Evolutionary conservation across 2,113 vertebrate species (phyloP).

Genomic region (Pseudorectes ferrugineus): DNA sequence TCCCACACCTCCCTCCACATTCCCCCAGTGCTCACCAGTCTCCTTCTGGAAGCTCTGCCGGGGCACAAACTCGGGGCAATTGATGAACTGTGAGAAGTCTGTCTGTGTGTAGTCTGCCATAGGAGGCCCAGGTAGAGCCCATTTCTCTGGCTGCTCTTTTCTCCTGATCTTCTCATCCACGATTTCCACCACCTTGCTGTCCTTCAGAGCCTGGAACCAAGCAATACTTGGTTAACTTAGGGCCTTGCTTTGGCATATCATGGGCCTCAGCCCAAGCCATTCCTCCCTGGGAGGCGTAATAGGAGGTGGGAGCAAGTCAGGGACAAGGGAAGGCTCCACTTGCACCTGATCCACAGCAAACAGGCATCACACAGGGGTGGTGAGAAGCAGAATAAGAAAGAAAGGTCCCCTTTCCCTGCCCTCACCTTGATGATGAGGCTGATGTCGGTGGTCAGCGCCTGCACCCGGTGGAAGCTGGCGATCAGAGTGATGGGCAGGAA

Average conservation of each 20-base stretch:
- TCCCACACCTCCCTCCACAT: neutral
- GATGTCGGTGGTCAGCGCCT: slow-evolving; percentile 93
- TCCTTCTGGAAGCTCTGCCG: slow-evolving; percentile 83
- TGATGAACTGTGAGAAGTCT: slow-evolving; percentile 93
- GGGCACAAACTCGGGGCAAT: slow-evolving; percentile 95
- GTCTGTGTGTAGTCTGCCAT: slow-evolving; percentile 85
- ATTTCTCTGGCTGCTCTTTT: slow-evolving; percentile 90
- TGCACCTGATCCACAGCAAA: neutral
- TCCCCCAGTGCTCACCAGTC: slow-evolving; percentile 69
- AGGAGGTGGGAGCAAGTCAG: neutral
- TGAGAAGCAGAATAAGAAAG: neutral
- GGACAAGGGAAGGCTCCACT: neutral
- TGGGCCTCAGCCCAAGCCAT: neutral
- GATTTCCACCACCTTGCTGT: slow-evolving; percentile 93
- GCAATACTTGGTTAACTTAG: neutral
- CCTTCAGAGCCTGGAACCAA: slow-evolving; percentile 84
- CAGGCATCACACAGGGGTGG: neutral
- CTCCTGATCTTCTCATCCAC: slow-evolving; percentile 93
- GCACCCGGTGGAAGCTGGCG: slow-evolving; percentile 93
- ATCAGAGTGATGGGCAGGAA: slow-evolving; percentile 92
- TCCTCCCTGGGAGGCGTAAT: neutral
- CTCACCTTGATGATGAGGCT: slow-evolving; percentile 87
- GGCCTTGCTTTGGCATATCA: rapidly evolving
- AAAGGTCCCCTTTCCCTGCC: neutral
- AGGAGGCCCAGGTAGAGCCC: slow-evolving; percentile 89